Conservation (phyloP, 2,888 invertebrate species). For the Fragum whitleyi region DNA sequence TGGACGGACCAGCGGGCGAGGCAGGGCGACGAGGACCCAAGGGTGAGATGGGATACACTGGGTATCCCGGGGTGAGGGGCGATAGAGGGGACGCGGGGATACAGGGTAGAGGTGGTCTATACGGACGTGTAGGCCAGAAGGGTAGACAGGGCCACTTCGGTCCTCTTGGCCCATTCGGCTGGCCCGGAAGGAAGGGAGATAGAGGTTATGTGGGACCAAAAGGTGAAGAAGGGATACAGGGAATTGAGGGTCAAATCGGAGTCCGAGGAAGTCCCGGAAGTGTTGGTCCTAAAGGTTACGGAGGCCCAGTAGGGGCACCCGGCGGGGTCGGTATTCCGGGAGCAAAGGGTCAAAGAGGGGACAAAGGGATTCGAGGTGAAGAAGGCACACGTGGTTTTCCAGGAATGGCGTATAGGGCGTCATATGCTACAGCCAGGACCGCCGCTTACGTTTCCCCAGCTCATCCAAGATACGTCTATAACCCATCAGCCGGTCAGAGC, state of each 20-base stretch:
- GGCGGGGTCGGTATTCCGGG: slow-evolving; percentile 52
- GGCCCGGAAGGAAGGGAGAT: slow-evolving; percentile 53
- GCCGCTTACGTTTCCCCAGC: slow-evolving; percentile 16
- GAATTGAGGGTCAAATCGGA: slow-evolving; percentile 50
- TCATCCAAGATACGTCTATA: slow-evolving; percentile 49
- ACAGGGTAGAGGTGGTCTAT: slow-evolving; percentile 50
- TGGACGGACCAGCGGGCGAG: slow-evolving; percentile 53
- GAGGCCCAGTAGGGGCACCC: slow-evolving; percentile 42
- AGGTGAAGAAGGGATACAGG: slow-evolving; percentile 41
- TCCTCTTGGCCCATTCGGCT: slow-evolving; percentile 54
- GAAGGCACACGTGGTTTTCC: slow-evolving; percentile 44
- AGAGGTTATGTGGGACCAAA: slow-evolving; percentile 36
- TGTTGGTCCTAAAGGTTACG: slow-evolving; percentile 55
- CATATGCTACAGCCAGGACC: slow-evolving; percentile 31
- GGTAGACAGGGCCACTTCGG: slow-evolving; percentile 53
- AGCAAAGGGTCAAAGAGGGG: slow-evolving; percentile 51
- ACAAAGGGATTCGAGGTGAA: slow-evolving; percentile 38
- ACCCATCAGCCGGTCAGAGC: background rate
- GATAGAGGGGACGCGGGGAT: slow-evolving; percentile 53
- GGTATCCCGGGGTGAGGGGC: slow-evolving; percentile 53
- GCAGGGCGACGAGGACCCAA: slow-evolving; percentile 46
- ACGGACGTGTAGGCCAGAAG: slow-evolving; percentile 53
- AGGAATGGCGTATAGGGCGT: slow-evolving; percentile 51
- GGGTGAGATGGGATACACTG: slow-evolving; percentile 56
- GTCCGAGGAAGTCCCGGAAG: slow-evolving; percentile 49